A percentile compares a stretch with the other conserved stretches of the same genome.
These are phyloP conservation scores for Camponotus vicinus DNA, from an alignment of 1,140 invertebrate genomes.

Conservation along the genomic window DNA sequence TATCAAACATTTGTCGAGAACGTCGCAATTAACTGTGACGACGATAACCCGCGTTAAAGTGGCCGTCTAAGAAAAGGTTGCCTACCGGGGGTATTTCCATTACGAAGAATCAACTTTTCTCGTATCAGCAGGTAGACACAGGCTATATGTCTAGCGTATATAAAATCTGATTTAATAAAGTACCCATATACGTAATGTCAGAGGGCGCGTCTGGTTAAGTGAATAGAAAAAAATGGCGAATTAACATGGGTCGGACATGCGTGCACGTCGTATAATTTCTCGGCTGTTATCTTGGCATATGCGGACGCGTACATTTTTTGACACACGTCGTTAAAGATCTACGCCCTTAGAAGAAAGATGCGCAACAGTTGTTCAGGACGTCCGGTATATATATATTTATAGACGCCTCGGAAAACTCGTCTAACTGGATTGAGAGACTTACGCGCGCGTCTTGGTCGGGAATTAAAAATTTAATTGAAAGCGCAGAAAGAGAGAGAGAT, in stretches of 20 bases:
- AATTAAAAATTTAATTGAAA: constrained; percentile 45
- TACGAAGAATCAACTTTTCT: constrained; percentile 28
- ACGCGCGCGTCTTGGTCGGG: background rate
- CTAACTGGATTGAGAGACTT: constrained; percentile 38
- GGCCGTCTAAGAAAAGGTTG: constrained; percentile 6
- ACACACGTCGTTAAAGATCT: background rate
- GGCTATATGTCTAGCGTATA: constrained; percentile 8
- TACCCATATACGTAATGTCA: constrained; percentile 16
- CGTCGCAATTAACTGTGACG: constrained; percentile 40
- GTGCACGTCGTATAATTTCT: constrained; percentile 22
- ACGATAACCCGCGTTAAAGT: constrained; percentile 47
- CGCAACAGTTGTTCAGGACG: constrained; percentile 3
- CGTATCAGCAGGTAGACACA: constrained; percentile 13
- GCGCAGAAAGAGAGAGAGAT: background rate
- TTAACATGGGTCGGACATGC: constrained; percentile 42
- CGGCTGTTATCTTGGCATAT: background rate
- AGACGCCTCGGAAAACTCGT: constrained; percentile 10
- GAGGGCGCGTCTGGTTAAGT: constrained; percentile 33
- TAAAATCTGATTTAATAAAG: constrained; percentile 56
- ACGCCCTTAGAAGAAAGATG: constrained; percentile 2
- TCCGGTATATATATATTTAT: background rate
- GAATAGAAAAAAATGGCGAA: constrained; percentile 19
- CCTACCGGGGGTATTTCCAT: constrained; percentile 28
- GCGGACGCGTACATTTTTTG: constrained; percentile 1
- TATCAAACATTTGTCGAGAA: constrained; percentile 10